A percentile compares a stretch with the other conserved stretches of the same genome.
These are phyloP conservation scores for Cairina moschata DNA, from an alignment of 2,113 vertebrate genomes.

Conservation along the genomic window DNA sequence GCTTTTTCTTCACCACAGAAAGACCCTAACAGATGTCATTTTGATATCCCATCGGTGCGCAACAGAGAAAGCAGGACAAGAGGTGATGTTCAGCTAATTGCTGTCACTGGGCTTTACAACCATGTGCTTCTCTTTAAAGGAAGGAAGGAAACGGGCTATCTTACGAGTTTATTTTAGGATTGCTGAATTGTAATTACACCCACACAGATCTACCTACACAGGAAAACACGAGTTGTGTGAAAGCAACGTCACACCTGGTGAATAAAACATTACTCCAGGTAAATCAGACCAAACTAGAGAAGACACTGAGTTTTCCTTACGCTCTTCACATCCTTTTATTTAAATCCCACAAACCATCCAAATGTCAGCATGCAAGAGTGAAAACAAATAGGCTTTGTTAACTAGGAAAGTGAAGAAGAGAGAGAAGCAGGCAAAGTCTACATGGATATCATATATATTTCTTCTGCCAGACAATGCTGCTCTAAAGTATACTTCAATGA, in stretches of 20 bases:
- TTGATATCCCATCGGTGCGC: fast-evolving
- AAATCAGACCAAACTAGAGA: not conserved
- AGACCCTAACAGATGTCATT: not conserved
- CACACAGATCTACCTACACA: not conserved
- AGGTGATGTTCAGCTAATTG: not conserved
- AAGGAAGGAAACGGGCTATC: not conserved
- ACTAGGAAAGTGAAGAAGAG: not conserved
- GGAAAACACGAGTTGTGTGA: not conserved
- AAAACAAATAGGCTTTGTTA: not conserved
- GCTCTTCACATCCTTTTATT: not conserved
- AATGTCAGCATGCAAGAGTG: not conserved
- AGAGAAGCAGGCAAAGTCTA: not conserved
- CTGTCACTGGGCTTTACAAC: not conserved
- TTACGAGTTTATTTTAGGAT: not conserved
- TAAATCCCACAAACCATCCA: not conserved
- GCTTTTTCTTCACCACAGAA: not conserved
- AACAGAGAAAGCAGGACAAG: not conserved
- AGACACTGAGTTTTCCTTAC: not conserved
- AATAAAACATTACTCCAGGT: not conserved
- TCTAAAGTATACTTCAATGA: not conserved
- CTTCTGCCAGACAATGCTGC: not conserved
- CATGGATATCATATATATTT: not conserved
- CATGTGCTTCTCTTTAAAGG: not conserved
- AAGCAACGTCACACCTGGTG: not conserved
- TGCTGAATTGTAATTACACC: not conserved